phyloP scores from a whole-genome alignment of 2,888 invertebrate genomes.

The Dynastes hyllus region DNA sequence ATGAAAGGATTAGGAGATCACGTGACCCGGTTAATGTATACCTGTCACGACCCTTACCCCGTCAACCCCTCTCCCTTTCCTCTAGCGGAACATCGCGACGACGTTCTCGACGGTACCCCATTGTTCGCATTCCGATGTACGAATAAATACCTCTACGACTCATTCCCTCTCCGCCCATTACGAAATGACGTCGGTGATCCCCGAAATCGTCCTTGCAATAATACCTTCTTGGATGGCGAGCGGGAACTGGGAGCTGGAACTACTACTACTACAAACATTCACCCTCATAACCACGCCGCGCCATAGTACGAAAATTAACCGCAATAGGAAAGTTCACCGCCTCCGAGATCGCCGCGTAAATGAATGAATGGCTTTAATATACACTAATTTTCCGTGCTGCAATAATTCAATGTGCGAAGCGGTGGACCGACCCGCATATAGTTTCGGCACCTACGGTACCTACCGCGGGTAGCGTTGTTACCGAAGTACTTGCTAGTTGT shows the following conservation, averaged over 20 bases:
- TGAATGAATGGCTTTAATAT: slow-evolving; percentile 61
- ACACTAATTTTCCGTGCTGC: slow-evolving; percentile 57
- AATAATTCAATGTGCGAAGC: slow-evolving; percentile 44
- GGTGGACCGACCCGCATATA: slow-evolving; percentile 7
- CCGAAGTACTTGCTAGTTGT: background rate
- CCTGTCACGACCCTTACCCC: slow-evolving; percentile 33
- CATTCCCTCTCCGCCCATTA: slow-evolving; percentile 55
- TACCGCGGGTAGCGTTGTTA: too few relatives aligned
- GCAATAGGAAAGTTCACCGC: slow-evolving; percentile 61
- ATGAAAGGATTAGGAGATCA: background rate
- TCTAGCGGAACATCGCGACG: background rate
- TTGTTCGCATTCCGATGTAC: slow-evolving; percentile 67
- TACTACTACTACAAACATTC: background rate
- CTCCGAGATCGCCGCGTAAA: slow-evolving; percentile 58
- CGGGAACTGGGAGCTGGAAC: slow-evolving; percentile 33
- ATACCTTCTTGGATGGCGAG: slow-evolving; percentile 37
- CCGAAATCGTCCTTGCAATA: slow-evolving; percentile 60
- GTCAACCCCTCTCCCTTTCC: slow-evolving; percentile 21
- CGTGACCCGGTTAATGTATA: slow-evolving; percentile 55
- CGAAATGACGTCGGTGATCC: slow-evolving; percentile 63
- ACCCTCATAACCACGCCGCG: slow-evolving; percentile 11
- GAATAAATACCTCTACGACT: slow-evolving; percentile 21
- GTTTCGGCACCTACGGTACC: background rate
- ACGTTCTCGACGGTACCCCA: slow-evolving; percentile 58
- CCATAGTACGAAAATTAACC: slow-evolving; percentile 60